Evolutionary conservation across 2,888 invertebrate genomes (phyloP), one percentile per base, ranked within the genome.

Genomic region (Cheilosia pagana): DNA sequence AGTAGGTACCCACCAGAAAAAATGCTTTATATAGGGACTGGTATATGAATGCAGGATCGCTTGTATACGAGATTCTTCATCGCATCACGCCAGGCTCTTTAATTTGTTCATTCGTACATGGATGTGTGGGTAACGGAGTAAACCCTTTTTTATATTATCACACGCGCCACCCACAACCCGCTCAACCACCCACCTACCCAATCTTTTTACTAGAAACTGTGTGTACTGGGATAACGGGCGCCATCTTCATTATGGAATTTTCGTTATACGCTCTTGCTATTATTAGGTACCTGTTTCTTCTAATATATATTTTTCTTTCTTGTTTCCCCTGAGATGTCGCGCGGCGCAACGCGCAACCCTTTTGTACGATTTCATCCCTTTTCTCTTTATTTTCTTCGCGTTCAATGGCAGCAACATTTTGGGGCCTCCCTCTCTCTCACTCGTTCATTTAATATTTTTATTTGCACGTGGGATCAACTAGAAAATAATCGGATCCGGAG

Each of bases 341-440:
- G 52, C 75, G n/a, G n/a, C n/a, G n/a, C n/a, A n/a, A n/a, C n/a
- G 75, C 75, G 67, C 75, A 76, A 76, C 75, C 75, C 75, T 76
- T 76, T 76, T 52, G 57, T 48, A 65, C 39, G 23, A 55, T 35
- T 48, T 74, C 55, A 65, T 67, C 59, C 50, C 35, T 67, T 59
- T 45, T 65, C 53, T 25, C 31, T 48, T 50, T 16, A 41, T 63
- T 53, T 74, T 41, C 10, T 52, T 74, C 55, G 23, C 62, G 45
- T 45, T 21, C 10, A 28, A 4, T 62, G 19, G n/a, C 10, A 45
- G 23, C 16, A 48, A 1, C 6, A 12, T 23, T 31, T 57, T 12
- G 25, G 70, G 25, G 50, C 39, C 60, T 67, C 50, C 35, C 43
- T 50, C 57, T 52, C 57, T 41, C 35, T 53, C 39, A 7, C 53